Percentiles rank a stretch among this genome's conserved stretches.
Conservation (phyloP, 2,113 vertebrate genomes). For the human region GRCh38 chr9:26907001-26907500, state of each 20-base stretch:
- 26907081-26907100: not conserved
- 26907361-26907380: no score
- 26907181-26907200: not conserved
- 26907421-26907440: no score
- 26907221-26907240: slow-evolving; percentile 18
- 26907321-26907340: no score
- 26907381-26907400: no score
- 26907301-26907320: no score
- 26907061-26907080: not conserved
- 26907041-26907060: not conserved
- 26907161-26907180: not conserved
- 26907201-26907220: not conserved
- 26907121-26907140: not conserved
- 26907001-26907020: not conserved
- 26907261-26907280: no score
- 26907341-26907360: no score
- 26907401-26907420: no score
- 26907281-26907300: no score
- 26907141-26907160: not conserved
- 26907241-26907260: not conserved
- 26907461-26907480: no score
- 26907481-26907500: no score
- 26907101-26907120: slow-evolving; percentile 6
- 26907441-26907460: no score
- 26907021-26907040: not conserved